These are phyloP conservation scores for Chiloscyllium punctatum DNA, from an alignment of 2,797 vertebrate species.

Conservation along the genomic window DNA sequence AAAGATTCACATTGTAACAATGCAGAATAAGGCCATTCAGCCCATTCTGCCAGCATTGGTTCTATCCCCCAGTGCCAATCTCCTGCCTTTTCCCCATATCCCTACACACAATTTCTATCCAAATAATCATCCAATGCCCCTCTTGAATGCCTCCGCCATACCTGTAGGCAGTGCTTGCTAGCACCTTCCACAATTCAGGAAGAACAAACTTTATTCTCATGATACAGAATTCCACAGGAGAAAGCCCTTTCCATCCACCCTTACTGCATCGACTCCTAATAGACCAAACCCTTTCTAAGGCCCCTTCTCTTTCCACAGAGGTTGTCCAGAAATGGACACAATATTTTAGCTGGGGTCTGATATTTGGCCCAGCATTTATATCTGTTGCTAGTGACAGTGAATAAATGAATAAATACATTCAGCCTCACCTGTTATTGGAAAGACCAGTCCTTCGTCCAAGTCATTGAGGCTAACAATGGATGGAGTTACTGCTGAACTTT, in stretches of 20 bases:
- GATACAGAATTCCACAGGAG: background rate
- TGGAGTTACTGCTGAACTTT: background rate
- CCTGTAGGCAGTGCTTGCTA: no score
- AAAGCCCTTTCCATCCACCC: background rate
- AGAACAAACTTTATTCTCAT: background rate
- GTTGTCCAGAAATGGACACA: background rate
- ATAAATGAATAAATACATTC: background rate
- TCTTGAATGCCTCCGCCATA: no score
- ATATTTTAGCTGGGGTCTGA: background rate
- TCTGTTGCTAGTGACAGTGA: background rate
- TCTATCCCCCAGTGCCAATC: no score
- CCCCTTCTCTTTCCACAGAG: no score
- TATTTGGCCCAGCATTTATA: background rate
- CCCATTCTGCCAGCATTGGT: no score
- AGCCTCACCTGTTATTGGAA: background rate
- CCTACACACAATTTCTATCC: no score
- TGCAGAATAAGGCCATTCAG: no score
- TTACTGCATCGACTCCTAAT: no score
- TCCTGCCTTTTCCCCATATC: no score
- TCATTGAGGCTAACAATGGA: background rate
- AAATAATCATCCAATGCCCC: no score
- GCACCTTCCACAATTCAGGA: background rate
- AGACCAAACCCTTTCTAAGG: background rate
- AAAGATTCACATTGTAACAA: background rate
- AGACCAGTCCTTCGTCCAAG: background rate